Evolutionary conservation across 1,140 invertebrate species (phyloP), one percentile per base, ranked within the genome.

Genomic region (Nixonia krombeini): DNA sequence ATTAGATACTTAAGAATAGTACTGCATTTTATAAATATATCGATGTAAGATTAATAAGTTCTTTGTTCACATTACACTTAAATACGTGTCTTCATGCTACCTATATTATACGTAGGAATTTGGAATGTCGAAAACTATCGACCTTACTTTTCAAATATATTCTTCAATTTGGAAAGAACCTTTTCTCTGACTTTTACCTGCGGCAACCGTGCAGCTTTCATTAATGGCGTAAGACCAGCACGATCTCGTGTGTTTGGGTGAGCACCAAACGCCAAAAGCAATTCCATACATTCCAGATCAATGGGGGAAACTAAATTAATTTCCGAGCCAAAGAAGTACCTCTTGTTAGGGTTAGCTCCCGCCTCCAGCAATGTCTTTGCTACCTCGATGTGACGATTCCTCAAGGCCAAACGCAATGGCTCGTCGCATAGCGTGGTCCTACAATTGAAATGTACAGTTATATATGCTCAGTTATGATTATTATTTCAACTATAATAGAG

Each of bases 301-400:
- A 87, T 79, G 9, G 86, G 90, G 17, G 90, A 92, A 1, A 96
- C 90, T 33, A 96, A 84, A 78, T 96, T 96, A 47, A 97, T 94
- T 84, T 96, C 94, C 0, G 93, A 89, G 1, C 95, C 95, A 73
- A 96, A 94, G 83, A 96, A 96, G 77, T 95, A 95, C 7, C 87
- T 89, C 84, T 90, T 94, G 82, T 90, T 95, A 51, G 89, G 90
- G 81, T 92, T 90, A 0, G 91, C 91, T 1, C 91, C 91, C 53
- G 91, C 89, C 70, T 93, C 91, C 15, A 92, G 80, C 0, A 93
- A 79, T 3, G 89, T 83, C 52, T 87, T 86, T 1, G 90, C 90
- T 16, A 93, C 93, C 1, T 92, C 87, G 50, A 91, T 91, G 78
- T 96, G 93, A 47, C 93, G 92, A 79, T 96, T 95, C 68, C 94